Evolutionary conservation across 2,888 invertebrate genomes (phyloP).

Genomic region (Lochmaea capreae): DNA sequence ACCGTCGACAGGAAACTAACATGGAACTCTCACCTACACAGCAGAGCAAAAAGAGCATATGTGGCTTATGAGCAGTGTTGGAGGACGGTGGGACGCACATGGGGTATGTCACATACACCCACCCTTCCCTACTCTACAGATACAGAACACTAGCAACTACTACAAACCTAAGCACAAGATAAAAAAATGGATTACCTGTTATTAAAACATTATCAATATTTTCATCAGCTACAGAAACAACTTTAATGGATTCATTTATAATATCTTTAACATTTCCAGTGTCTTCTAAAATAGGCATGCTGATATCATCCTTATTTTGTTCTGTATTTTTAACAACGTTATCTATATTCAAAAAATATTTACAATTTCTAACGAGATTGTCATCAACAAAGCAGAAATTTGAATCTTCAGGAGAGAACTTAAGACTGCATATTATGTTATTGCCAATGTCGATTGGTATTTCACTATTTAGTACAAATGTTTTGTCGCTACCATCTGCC

Average conservation of each 20-base stretch:
- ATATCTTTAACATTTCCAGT: slow-evolving; percentile 69
- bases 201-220: slow-evolving; percentile 66
- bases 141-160: too few relatives aligned
- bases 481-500: slow-evolving; percentile 66
- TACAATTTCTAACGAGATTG: slow-evolving; percentile 68
- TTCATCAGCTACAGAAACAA: slow-evolving; percentile 41
- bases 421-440: slow-evolving; percentile 53
- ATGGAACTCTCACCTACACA: too few relatives aligned
- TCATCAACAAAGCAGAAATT: slow-evolving; percentile 68
- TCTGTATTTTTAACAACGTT: slow-evolving; percentile 35
- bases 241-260: slow-evolving; percentile 63
- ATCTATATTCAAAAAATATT: slow-evolving; percentile 57
- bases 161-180: too few relatives aligned
- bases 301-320: slow-evolving; percentile 22
- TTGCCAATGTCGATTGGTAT: slow-evolving; percentile 66
- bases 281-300: slow-evolving; percentile 40
- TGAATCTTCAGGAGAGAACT: slow-evolving; percentile 65
- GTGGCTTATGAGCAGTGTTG: too few relatives aligned
- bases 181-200: slow-evolving; percentile 60
- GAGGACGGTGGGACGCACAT: too few relatives aligned
- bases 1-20: too few relatives aligned
- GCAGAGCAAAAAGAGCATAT: too few relatives aligned
- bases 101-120: too few relatives aligned
- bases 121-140: too few relatives aligned
- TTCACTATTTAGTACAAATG: slow-evolving; percentile 69